Percentiles rank a stretch among this genome's conserved stretches.
These are phyloP conservation scores for Bombus confusus DNA, from an alignment of 1,140 invertebrate genomes.

Conservation along the genomic window DNA sequence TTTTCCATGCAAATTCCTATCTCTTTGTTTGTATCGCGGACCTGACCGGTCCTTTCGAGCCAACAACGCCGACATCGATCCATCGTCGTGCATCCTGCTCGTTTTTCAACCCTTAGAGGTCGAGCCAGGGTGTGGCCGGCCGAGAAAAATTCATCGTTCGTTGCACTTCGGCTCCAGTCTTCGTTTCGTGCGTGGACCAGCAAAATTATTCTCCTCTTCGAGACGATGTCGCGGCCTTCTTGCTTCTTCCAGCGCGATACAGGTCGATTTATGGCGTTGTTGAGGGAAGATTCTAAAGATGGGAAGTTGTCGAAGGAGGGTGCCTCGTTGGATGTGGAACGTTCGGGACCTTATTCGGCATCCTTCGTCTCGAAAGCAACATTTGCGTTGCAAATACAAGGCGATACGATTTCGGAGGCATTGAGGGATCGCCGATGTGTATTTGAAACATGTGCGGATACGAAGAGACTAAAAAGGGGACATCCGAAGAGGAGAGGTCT, in stretches of 20 bases:
- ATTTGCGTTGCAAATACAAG: no score
- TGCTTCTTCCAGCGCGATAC: not conserved
- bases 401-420: rapidly evolving
- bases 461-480: not conserved
- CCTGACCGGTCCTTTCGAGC: not conserved
- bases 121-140: slow-evolving; percentile 32
- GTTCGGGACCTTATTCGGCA: rapidly evolving
- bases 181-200: not conserved
- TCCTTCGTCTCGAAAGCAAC: no score
- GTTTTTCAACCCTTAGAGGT: slow-evolving; percentile 10
- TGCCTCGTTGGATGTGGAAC: no score
- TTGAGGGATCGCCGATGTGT: not conserved
- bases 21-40: not conserved
- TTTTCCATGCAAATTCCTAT: not conserved
- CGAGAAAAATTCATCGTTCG: not conserved
- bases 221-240: not conserved
- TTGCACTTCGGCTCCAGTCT: not conserved
- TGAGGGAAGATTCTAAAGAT: no score
- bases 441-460: not conserved
- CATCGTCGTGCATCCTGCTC: not conserved
- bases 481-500: not conserved
- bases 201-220: no score
- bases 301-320: no score
- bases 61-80: not conserved
- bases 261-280: not conserved